Conservation (phyloP, 2,797 vertebrate genomes). For the Nasua narica region DNA sequence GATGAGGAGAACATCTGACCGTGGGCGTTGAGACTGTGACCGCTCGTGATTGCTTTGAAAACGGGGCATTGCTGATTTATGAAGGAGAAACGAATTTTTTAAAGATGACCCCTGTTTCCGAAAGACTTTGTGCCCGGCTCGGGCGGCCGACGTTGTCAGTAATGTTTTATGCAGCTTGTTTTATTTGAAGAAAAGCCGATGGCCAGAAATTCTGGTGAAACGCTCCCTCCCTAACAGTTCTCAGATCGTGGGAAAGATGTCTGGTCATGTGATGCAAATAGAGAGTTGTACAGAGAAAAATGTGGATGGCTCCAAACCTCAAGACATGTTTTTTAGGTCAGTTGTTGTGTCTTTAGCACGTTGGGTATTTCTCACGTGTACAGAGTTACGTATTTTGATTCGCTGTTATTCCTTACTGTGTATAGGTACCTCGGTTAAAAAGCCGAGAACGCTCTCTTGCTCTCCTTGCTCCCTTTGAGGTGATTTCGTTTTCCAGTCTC, state of each 20-base stretch:
- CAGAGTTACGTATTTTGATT: slow-evolving; percentile 67
- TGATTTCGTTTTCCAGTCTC: slow-evolving; percentile 53
- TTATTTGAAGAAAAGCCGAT: slow-evolving; percentile 47
- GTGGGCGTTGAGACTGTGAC: slow-evolving; percentile 38
- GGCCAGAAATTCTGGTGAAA: slow-evolving; percentile 70
- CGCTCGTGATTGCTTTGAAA: slow-evolving; percentile 64
- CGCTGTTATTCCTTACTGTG: slow-evolving; percentile 64
- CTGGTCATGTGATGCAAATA: neutral
- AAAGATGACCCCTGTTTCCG: slow-evolving; percentile 57
- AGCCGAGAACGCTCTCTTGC: slow-evolving; percentile 70
- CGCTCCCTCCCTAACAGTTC: neutral
- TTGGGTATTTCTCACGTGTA: slow-evolving; percentile 72
- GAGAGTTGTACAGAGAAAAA: slow-evolving; percentile 50
- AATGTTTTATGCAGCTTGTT: slow-evolving; percentile 63
- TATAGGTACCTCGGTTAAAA: slow-evolving; percentile 58
- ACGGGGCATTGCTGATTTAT: slow-evolving; percentile 78
- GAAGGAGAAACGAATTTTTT: slow-evolving; percentile 79
- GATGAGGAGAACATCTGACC: slow-evolving; percentile 88
- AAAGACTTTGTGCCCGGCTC: slow-evolving; percentile 67
- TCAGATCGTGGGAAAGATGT: neutral
- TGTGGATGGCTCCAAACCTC: slow-evolving; percentile 36
- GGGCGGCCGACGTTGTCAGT: slow-evolving; percentile 45
- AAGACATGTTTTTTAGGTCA: slow-evolving; percentile 49
- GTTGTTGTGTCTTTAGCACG: slow-evolving; percentile 58
- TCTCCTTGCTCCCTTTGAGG: slow-evolving; percentile 63